A percentile compares a stretch with the other conserved stretches of the same genome.
phyloP scores from a whole-genome alignment of 2,113 vertebrate genomes.

The Brachirus orientalis region DNA sequence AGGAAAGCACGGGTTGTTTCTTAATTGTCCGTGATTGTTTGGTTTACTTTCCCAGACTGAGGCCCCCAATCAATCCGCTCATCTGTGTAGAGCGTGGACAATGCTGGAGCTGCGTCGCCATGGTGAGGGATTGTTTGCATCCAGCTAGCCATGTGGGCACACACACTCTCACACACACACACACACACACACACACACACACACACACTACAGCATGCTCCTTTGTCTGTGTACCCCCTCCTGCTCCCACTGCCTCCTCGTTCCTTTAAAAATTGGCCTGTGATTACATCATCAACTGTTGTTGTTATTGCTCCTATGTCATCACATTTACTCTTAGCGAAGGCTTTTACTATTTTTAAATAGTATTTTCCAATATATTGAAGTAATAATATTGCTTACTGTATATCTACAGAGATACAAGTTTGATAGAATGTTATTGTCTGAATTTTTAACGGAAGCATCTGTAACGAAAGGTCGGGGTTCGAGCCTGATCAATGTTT shows the following conservation, averaged over 20 bases:
- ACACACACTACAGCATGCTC: conserved; percentile 29
- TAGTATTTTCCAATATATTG: background rate
- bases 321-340: background rate
- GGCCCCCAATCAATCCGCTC: conserved; percentile 70
- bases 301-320: conserved; percentile 10
- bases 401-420: background rate
- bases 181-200: conserved; percentile 25
- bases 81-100: conserved; percentile 72
- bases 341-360: no score
- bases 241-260: conserved; percentile 26
- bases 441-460: background rate
- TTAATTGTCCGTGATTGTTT: conserved; percentile 72
- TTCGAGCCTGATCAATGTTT: conserved; percentile 23
- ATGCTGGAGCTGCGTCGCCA: conserved; percentile 69
- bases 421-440: conserved; percentile 9
- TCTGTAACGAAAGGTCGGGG: conserved; percentile 1
- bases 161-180: conserved; percentile 31
- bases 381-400: no score
- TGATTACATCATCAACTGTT: conserved; percentile 42
- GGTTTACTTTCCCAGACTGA: conserved; percentile 62
- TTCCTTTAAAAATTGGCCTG: conserved; percentile 31
- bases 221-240: conserved; percentile 59
- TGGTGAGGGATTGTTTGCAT: conserved; percentile 82
- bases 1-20: conserved; percentile 62
- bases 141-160: conserved; percentile 67